Evolutionary conservation across 2,113 vertebrate genomes (phyloP), one percentile per base, ranked within the genome.

Genomic region (Syrmaticus mikado): DNA sequence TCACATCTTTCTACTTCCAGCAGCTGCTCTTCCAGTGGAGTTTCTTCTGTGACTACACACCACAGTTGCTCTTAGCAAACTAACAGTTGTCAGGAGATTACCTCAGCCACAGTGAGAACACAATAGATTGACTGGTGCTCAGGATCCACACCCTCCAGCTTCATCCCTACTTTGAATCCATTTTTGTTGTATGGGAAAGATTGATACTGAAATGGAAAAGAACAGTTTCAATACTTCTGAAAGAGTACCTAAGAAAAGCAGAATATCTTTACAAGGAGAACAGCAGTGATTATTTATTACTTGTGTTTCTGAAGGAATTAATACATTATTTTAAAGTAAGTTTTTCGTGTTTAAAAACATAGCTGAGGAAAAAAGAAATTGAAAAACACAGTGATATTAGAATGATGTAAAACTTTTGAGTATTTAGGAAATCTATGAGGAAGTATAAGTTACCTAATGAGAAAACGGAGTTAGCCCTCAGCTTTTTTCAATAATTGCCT

Each of bases 111-210:
- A 0, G 98, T 98, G 58, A 99, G 98, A 64, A 99, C 99, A 57
- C 99, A 99, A 95, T 99, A 99, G 53, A 99, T 98, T 0, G 99
- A 99, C 25, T 99, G 99, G 82, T 99, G 99, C 66, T 98, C 98
- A 0, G 99, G 99, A 94, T 99, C 99, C 85, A 99, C 98, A 0
- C 99, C 99, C 96, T 99, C 99, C 87, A 99, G 96, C 94, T 99
- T 99, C 99, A 99, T 99, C 85, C 99, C 99, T 45, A 98, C 98
- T 96, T 99, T 99, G 96, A 99, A 99, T 55, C 98, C 98, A 12
- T 99, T 99, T 93, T 99, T 99, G 94, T 98, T 99, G 89, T 99
- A 99, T 8, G 99, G 99, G 82, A 99, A 98, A 2, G 98, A 98
- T 36, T 99, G 99, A 91, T 99, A 98, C 99, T 99, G 94, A 30